Evolutionary conservation across 2,888 invertebrate genomes (phyloP).

Genomic region (Ptilodon capucinus): DNA sequence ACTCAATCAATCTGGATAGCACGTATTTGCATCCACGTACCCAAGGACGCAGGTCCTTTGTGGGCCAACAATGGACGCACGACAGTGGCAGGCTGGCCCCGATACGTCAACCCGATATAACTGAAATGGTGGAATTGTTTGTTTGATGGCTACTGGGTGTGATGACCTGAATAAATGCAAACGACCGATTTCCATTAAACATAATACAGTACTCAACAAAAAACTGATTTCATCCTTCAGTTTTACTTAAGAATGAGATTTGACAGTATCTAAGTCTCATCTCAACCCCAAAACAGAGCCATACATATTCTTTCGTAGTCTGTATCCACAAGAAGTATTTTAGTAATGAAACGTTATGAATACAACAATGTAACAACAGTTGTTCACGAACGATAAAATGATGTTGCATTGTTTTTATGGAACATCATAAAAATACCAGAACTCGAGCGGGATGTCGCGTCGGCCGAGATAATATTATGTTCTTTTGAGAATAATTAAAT

Average conservation of each 20-base stretch:
- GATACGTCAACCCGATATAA: neutral
- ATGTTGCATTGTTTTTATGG: neutral
- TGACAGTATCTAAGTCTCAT: neutral
- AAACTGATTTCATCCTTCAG: too few relatives aligned
- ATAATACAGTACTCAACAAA: too few relatives aligned
- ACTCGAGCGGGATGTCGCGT: neutral
- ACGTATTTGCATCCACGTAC: neutral
- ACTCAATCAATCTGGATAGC: neutral
- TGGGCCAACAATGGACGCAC: slow-evolving; percentile 21
- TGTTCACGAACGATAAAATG: neutral
- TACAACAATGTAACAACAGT: neutral
- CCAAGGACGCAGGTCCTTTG: slow-evolving; percentile 28
- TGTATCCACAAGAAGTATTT: neutral
- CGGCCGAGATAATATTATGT: too few relatives aligned
- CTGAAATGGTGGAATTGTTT: slow-evolving; percentile 18
- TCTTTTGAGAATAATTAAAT: too few relatives aligned
- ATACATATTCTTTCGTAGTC: too few relatives aligned
- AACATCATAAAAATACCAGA: neutral
- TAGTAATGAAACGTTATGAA: neutral
- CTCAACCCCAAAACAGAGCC: too few relatives aligned
- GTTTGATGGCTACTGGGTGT: neutral
- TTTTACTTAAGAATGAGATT: too few relatives aligned
- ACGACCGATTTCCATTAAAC: too few relatives aligned
- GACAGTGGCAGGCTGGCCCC: neutral
- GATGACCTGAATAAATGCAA: neutral